Conservation (phyloP, 2,797 vertebrate genomes). For the Acipenser transmontanus region DNA sequence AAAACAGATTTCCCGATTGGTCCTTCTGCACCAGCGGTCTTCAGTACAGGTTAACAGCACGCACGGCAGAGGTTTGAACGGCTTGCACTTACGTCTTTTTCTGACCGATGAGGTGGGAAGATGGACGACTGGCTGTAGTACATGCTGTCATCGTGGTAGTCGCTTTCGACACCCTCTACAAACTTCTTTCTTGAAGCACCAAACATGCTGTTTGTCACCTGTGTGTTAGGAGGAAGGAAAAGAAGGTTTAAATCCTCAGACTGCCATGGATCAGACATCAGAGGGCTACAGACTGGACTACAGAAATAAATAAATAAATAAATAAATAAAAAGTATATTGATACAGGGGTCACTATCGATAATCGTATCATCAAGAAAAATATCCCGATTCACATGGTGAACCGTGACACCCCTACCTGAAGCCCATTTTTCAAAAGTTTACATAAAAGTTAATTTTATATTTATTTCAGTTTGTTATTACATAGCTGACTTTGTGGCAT, state of each 20-base stretch:
- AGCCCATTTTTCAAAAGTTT: too few relatives aligned
- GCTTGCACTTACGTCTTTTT: conserved; percentile 90
- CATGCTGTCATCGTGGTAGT: conserved; percentile 94
- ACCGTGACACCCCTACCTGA: too few relatives aligned
- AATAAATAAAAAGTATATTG: neutral
- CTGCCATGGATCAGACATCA: neutral
- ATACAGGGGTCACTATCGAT: too few relatives aligned
- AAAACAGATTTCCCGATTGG: too few relatives aligned
- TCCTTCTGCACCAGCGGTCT: too few relatives aligned
- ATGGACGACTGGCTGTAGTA: conserved; percentile 96
- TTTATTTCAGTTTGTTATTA: too few relatives aligned
- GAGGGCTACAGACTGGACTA: neutral
- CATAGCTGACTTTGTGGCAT: too few relatives aligned
- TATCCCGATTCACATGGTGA: too few relatives aligned
- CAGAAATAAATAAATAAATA: too few relatives aligned
- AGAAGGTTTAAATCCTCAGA: neutral
- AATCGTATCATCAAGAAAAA: too few relatives aligned
- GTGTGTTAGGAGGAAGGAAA: conserved; percentile 36
- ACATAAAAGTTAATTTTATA: too few relatives aligned
- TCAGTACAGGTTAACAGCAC: too few relatives aligned
- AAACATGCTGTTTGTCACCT: conserved; percentile 99
- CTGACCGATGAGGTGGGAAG: conserved; percentile 89
- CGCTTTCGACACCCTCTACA: conserved; percentile 93
- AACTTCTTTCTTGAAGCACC: conserved; percentile 99
- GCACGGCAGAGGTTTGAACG: neutral